Base-by-base conservation (phyloP, 2,113 vertebrate species). In the Serilophus lunatus region DNA sequence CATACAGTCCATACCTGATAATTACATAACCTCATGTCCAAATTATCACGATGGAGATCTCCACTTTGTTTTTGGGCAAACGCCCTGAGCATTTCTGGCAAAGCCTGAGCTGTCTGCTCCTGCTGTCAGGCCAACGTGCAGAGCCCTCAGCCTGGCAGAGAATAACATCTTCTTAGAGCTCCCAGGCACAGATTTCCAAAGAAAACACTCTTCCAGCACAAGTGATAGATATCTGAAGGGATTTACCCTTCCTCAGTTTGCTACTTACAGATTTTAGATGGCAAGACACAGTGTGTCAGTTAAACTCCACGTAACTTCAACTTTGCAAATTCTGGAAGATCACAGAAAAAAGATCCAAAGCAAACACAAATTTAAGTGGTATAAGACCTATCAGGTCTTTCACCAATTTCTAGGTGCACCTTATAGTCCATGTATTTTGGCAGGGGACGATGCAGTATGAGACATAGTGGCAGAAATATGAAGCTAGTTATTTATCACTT, bases 11-110 rank as follows among this genome's bases (percentile, higher is more conserved):
- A 3, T 51, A 44, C 57, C 60, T 56, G 29, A 4, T 56, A 49
- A 82, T 36, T 29, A 7, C 53, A 38, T 8, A 40, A 49, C 5
- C 9, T 0, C 1, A 2, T 10, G 17, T 45, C 63, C 75, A 45
- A 38, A 86, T 31, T 23, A 12, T 4, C 3, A 1, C 20, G 57
- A 29, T 47, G 35, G 53, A 40, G 13, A 84, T 78, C 64, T 70
- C 56, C 45, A 9, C 0, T 0, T 17, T 0, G 2, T 33, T 64
- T 24, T 49, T n/a, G 45, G 35, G 57, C n/a, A 29, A 13, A 38
- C 1, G 3, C 64, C 47, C 16, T 3, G 59, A 45, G 36, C 20
- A 8, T 38, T 0, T 1, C 54, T 82, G 47, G 29, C 40, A 63
- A 2, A 83, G 35, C 64, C n/a, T 1, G 3, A 24, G 23, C 70